phyloP scores from a whole-genome alignment of 2,113 vertebrate species.

The Sitta europaea region DNA sequence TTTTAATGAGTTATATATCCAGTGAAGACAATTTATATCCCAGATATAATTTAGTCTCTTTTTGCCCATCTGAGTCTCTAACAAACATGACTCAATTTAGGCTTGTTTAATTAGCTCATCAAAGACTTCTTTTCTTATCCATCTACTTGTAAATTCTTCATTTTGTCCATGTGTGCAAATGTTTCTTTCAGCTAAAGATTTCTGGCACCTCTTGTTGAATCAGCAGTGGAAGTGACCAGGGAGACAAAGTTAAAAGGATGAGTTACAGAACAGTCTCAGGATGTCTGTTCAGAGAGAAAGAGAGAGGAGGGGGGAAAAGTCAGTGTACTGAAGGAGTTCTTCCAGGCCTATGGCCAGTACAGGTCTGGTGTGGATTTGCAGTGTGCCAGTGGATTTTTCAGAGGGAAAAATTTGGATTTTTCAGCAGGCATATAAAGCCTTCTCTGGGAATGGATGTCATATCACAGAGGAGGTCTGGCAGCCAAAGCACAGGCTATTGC shows the following conservation, averaged over 20 bases:
- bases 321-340: not conserved
- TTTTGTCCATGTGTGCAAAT: not conserved
- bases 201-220: not conserved
- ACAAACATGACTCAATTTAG: not conserved
- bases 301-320: fast-evolving
- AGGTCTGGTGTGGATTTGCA: not conserved
- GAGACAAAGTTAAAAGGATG: not conserved
- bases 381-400: no score
- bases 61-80: not conserved
- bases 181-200: not conserved
- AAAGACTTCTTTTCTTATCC: not conserved
- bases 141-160: not conserved
- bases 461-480: not conserved
- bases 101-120: not conserved
- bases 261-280: not conserved
- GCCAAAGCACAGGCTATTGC: not conserved
- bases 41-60: not conserved
- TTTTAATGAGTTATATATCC: not conserved
- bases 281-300: not conserved
- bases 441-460: not conserved
- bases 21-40: not conserved
- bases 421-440: not conserved
- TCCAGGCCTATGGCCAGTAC: not conserved
- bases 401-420: no score
- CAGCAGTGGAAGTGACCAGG: not conserved